Conservation (phyloP, 2,113 vertebrate genomes). For the Rynchops niger region DNA sequence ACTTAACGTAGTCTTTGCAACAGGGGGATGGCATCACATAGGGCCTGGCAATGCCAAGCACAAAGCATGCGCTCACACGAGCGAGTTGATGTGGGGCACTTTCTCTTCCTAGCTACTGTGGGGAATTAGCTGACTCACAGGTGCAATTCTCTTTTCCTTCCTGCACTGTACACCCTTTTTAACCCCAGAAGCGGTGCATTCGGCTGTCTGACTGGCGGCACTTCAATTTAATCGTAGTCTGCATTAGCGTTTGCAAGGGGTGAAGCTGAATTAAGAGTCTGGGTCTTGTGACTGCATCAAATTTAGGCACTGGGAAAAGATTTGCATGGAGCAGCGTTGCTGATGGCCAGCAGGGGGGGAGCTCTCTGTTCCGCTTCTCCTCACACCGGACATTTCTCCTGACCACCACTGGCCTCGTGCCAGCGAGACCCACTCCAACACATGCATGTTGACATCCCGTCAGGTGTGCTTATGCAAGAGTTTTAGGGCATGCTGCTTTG, state of each 20-base stretch:
- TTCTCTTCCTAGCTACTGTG: neutral
- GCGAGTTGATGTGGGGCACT: neutral
- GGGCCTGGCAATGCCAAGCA: neutral
- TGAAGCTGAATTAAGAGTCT: neutral
- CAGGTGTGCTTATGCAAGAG: neutral
- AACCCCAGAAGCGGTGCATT: neutral
- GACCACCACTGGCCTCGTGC: neutral
- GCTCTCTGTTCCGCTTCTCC: neutral
- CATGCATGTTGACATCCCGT: rapidly evolving
- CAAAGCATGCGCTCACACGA: neutral
- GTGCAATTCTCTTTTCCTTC: neutral
- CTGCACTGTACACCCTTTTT: neutral
- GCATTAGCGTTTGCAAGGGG: neutral
- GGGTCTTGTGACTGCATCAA: neutral
- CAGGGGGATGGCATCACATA: rapidly evolving
- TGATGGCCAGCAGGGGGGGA: neutral
- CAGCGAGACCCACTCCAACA: rapidly evolving
- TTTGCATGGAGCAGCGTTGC: rapidly evolving
- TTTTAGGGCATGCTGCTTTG: neutral
- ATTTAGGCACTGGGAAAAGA: neutral
- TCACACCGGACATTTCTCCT: neutral
- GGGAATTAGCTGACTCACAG: neutral
- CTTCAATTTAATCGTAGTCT: neutral
- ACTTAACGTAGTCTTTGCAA: neutral
- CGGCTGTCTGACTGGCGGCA: neutral